These are phyloP conservation scores for Trichomycterus rosablanca DNA, from an alignment of 2,113 vertebrate species.

Conservation along the genomic window DNA sequence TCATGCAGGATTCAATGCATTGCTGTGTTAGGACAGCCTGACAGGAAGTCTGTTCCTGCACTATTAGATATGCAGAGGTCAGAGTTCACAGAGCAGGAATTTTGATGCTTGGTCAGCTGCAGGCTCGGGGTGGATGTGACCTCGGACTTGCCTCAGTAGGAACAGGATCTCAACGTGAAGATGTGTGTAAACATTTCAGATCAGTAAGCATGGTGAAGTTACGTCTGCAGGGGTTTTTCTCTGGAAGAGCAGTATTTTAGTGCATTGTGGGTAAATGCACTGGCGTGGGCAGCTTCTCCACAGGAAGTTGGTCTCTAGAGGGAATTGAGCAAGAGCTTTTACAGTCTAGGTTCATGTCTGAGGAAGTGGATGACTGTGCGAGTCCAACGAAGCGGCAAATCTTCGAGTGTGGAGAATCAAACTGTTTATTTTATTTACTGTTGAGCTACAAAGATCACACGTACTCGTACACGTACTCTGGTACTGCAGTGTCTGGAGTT, in stretches of 20 bases:
- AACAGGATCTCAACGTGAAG: neutral
- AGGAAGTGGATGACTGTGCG: neutral
- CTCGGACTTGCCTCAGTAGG: neutral
- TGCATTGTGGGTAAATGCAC: neutral
- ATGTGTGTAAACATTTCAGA: neutral
- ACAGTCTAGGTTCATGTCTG: neutral
- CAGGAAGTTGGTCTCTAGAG: conserved; percentile 34
- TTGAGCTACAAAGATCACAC: too few species aligned
- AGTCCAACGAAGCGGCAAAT: too few species aligned
- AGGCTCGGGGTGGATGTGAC: neutral
- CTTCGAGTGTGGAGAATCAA: too few species aligned
- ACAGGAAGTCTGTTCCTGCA: conserved; percentile 22
- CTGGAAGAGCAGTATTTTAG: neutral
- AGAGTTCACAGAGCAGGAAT: conserved; percentile 2
- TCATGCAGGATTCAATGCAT: neutral
- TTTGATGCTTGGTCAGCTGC: neutral
- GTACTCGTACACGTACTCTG: too few species aligned
- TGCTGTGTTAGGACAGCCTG: conserved; percentile 8
- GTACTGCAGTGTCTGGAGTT: too few species aligned
- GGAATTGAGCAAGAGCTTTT: neutral
- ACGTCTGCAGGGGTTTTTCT: neutral
- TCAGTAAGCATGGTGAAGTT: neutral
- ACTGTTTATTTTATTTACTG: too few species aligned
- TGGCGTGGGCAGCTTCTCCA: conserved; percentile 6
- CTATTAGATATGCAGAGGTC: conserved; percentile 8